Evolutionary conservation across 2,113 vertebrate species (phyloP), one percentile per base, ranked within the genome.

Genomic region (Cyprinodon brontotheroides): DNA sequence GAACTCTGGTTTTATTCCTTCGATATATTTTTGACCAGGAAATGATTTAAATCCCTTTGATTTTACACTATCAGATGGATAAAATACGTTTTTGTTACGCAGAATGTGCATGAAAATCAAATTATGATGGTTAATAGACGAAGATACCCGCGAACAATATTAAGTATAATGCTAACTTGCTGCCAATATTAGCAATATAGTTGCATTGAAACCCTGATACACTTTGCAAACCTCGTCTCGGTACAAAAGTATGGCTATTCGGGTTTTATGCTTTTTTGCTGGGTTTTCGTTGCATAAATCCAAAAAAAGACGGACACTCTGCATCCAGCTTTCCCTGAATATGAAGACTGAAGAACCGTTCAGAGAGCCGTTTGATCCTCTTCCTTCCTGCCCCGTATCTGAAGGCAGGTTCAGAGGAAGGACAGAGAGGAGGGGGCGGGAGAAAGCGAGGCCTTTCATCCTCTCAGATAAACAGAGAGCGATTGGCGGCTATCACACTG

Each of bases 401-500:
- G 72, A 50, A 43, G 62, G 74, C 62, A 5, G 9, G 76, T 85
- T 86, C 77, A 85, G 74, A 72, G 68, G 75, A 78, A 86, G 81
- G 89, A 61, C 57, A 61, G 61, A 63, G 61, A 39, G 38, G 50
- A 70, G 53, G 74, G 77, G 53, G 38, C 20, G 43, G 66, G 41
- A 38, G 60, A 50, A 37, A 40, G 40, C 11, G 68, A 4, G 48
- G 60, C 43, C 71, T 86, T 82, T 89, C 80, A 80, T 91, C 78
- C 77, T 80, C 68, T 78, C 67, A 45, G 79, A 90, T 89, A 70
- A 80, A 66, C 17, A 20, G 2, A 82, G 63, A 76, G 72, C 84
- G 75, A 87, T 82, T 86, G 81, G 85, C 74, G n/a, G 63, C 79
- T 82, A 86, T 90, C 84, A 70, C 81, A 47, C 84, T 86, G 75